Conservation (phyloP, 2,888 invertebrate species). For the Tachina lurida region DNA sequence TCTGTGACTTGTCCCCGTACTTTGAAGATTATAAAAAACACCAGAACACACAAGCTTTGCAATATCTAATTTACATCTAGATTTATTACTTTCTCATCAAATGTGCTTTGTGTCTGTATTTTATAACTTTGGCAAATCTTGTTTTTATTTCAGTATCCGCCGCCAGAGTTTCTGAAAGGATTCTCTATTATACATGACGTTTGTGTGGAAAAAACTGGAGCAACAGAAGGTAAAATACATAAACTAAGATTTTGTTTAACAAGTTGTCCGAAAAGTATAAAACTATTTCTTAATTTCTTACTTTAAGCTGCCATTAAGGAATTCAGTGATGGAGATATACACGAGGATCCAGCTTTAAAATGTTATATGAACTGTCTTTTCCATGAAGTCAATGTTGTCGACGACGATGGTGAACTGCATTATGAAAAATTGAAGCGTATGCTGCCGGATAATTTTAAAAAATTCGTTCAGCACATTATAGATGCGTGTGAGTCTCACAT, state of each 20-base stretch:
- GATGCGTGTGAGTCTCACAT: conserved; percentile 75
- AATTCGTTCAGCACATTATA: conserved; percentile 75
- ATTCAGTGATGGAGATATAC: conserved; percentile 78
- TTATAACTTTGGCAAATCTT: conserved; percentile 47
- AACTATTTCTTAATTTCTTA: neutral
- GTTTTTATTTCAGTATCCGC: conserved; percentile 74
- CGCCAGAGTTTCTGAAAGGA: conserved; percentile 73
- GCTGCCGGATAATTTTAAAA: conserved; percentile 74
- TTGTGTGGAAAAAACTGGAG: conserved; percentile 75
- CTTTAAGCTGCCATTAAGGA: conserved; percentile 74
- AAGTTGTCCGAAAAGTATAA: neutral
- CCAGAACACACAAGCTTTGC: neutral
- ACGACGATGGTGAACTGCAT: conserved; percentile 77
- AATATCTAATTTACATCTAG: conserved; percentile 52
- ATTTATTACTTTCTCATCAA: conserved; percentile 59
- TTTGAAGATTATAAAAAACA: conserved; percentile 23
- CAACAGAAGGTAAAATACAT: conserved; percentile 57
- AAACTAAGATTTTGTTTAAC: neutral
- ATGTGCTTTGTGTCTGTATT: conserved; percentile 44
- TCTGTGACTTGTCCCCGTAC: neutral
- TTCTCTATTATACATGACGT: conserved; percentile 74
- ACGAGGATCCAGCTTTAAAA: conserved; percentile 77
- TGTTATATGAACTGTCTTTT: conserved; percentile 79
- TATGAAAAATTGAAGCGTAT: conserved; percentile 75
- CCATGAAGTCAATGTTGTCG: conserved; percentile 75